These are phyloP conservation scores for Poecilia velifera DNA, from an alignment of 2,797 vertebrate genomes.

Conservation along the genomic window DNA sequence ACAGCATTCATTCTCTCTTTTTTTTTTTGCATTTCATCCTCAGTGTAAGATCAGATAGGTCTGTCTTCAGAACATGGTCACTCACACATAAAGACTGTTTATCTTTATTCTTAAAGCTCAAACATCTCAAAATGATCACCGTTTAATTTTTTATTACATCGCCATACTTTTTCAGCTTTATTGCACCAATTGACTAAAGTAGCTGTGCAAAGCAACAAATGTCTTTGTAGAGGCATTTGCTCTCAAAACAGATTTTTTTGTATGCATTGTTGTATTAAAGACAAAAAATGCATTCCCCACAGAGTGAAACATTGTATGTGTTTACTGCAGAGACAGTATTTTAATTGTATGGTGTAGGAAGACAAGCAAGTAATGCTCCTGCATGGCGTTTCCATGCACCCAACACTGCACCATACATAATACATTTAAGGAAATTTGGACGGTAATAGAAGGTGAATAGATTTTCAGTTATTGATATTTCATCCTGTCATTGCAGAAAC, in stretches of 20 bases:
- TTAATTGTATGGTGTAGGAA: neutral
- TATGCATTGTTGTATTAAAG: neutral
- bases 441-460: no score
- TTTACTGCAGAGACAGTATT: neutral
- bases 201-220: neutral
- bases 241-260: neutral
- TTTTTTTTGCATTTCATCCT: neutral
- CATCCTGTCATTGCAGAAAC: no score
- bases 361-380: neutral
- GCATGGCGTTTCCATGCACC: neutral
- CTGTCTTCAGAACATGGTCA: neutral
- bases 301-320: neutral
- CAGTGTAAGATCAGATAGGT: constrained; percentile 9
- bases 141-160: constrained; percentile 34
- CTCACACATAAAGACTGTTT: constrained; percentile 21
- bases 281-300: neutral
- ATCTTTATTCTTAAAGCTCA: constrained; percentile 19
- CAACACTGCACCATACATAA: neutral
- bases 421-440: neutral
- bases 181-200: neutral
- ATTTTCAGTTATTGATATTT: no score
- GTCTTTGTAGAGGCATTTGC: neutral
- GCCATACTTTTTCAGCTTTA: constrained; percentile 36
- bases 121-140: constrained; percentile 33
- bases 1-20: neutral